phyloP scores from a whole-genome alignment of 2,113 vertebrate genomes.

The Anseranas semipalmata region DNA sequence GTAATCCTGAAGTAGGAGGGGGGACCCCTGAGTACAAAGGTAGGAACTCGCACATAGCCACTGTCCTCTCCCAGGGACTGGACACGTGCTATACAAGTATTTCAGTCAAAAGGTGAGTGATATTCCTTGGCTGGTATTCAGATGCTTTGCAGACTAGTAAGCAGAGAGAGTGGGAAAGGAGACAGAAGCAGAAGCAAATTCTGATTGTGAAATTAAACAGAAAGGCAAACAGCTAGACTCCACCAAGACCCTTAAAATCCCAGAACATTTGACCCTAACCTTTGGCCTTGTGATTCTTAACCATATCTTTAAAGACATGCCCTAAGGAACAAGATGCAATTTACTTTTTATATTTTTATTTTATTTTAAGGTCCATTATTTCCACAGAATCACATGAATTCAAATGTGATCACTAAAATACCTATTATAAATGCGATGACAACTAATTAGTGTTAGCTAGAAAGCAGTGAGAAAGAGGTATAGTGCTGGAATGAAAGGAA shows the following conservation, averaged over 20 bases:
- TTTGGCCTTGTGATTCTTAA: constrained; percentile 23
- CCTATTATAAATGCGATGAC: background rate
- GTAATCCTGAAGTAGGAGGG: background rate
- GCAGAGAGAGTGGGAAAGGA: background rate
- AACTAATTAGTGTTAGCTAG: background rate
- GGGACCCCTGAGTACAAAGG: background rate
- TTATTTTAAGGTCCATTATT: background rate
- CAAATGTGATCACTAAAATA: background rate
- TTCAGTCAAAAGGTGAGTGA: background rate
- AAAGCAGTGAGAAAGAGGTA: background rate
- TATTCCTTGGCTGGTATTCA: background rate
- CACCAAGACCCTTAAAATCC: background rate
- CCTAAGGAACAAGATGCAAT: background rate
- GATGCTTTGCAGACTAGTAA: background rate
- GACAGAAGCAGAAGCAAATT: background rate
- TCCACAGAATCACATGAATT: background rate
- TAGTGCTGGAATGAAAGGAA: background rate
- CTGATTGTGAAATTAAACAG: background rate
- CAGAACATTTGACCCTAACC: constrained; percentile 1
- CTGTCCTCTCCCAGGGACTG: too few species aligned
- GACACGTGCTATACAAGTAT: background rate
- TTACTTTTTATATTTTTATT: background rate
- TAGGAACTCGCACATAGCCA: background rate
- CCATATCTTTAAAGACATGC: background rate
- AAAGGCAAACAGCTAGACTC: background rate